Evolutionary conservation across 2,113 vertebrate genomes (phyloP).

Genomic region (Psephotus haematonotus): DNA sequence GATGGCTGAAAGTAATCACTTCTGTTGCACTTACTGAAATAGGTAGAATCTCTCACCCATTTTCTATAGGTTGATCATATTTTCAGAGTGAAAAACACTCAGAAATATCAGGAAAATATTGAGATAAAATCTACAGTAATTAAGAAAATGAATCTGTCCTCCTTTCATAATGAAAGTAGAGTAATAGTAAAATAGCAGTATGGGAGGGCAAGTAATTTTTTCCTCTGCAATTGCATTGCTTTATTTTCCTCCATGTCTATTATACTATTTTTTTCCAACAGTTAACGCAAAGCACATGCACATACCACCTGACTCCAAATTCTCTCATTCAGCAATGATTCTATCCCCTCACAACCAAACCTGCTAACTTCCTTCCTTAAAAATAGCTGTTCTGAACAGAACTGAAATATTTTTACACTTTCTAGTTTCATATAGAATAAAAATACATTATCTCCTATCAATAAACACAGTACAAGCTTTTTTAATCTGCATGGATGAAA

Average conservation of each 20-base stretch:
- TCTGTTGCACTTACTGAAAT: neutral
- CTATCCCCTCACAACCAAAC: neutral
- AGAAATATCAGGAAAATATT: neutral
- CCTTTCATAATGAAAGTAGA: neutral
- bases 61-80: neutral
- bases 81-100: neutral
- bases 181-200: neutral
- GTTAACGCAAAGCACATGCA: neutral
- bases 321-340: neutral
- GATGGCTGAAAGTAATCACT: neutral
- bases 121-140: neutral
- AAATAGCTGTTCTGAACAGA: neutral
- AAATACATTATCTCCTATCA: neutral
- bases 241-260: neutral
- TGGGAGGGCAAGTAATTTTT: neutral
- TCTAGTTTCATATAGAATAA: neutral
- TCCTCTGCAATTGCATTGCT: neutral
- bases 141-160: neutral
- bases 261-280: neutral
- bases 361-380: neutral
- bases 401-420: neutral
- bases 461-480: neutral
- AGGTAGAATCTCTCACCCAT: neutral
- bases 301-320: neutral
- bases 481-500: neutral